Conservation (phyloP, 2,888 invertebrate genomes). For the Lagria hirta region DNA sequence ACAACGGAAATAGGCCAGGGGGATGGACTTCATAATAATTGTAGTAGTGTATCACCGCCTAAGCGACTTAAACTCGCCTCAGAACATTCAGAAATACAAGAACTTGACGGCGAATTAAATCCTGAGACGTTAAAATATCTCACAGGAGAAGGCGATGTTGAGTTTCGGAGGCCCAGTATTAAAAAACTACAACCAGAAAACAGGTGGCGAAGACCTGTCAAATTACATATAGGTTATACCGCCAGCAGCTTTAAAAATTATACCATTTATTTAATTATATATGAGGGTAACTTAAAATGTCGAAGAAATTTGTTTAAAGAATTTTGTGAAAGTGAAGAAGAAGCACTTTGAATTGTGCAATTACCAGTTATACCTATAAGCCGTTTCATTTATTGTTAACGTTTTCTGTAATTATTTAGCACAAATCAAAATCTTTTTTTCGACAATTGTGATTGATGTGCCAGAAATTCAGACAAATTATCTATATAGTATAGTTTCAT, state of each 20-base stretch:
- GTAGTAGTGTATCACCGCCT: conserved; percentile 39
- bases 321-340: conserved; percentile 32
- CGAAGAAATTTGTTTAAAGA: conserved; percentile 59
- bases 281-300: conserved; percentile 63
- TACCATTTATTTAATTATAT: conserved; percentile 63
- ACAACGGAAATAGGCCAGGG: conserved; percentile 40
- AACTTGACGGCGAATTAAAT: conserved; percentile 37
- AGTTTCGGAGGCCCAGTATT: conserved; percentile 46
- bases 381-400: conserved; percentile 8
- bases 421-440: conserved; percentile 1
- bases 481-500: no score
- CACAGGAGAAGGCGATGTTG: conserved; percentile 42
- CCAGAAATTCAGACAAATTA: no score
- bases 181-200: conserved; percentile 53
- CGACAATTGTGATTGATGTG: conserved; percentile 4
- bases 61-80: conserved; percentile 40
- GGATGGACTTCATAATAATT: conserved; percentile 38
- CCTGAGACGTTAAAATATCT: conserved; percentile 40
- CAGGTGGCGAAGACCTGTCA: conserved; percentile 65
- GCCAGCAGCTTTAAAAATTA: conserved; percentile 60
- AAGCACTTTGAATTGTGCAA: conserved; percentile 8
- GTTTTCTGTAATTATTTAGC: conserved; percentile 2
- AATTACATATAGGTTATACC: conserved; percentile 64
- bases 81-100: conserved; percentile 33
- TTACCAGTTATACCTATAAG: no score